Conservation (phyloP, 2,888 invertebrate species). For the Polylopha cassiicola region DNA sequence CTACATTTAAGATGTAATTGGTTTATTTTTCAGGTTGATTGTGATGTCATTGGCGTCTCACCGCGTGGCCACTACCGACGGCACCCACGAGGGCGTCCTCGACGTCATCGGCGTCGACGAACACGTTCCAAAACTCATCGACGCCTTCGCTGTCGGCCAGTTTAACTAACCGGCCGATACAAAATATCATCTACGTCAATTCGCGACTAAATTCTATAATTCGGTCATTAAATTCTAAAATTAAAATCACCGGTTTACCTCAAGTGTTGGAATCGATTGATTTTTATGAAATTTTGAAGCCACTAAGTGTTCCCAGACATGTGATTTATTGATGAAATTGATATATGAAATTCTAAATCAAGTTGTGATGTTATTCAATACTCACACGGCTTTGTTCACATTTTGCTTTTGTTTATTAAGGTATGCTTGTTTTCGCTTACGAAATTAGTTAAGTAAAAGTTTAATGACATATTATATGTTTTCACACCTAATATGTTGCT, state of each 20-base stretch:
- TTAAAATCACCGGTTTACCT: conserved; percentile 35
- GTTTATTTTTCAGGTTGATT: conserved; percentile 66
- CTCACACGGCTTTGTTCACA: not conserved
- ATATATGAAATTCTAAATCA: too few species aligned
- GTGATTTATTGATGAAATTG: conserved; percentile 11
- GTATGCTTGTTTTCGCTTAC: conserved; percentile 17
- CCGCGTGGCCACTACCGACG: conserved; percentile 65
- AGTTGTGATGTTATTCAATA: too few species aligned
- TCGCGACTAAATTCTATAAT: conserved; percentile 11
- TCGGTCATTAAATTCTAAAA: conserved; percentile 8
- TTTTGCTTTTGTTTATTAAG: conserved; percentile 12
- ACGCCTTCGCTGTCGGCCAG: conserved; percentile 78
- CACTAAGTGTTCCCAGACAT: conserved; percentile 51
- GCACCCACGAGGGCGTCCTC: conserved; percentile 72
- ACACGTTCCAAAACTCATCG: conserved; percentile 78
- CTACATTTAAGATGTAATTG: not conserved
- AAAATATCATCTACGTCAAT: not conserved
- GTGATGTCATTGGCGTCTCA: conserved; percentile 77
- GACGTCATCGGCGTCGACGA: conserved; percentile 81
- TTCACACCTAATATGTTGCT: not conserved
- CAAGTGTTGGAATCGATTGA: conserved; percentile 47
- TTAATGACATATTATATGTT: conserved; percentile 1
- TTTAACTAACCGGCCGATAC: conserved; percentile 49
- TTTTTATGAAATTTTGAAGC: conserved; percentile 39
- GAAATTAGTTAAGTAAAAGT: conserved; percentile 9